Evolutionary conservation across 2,888 invertebrate genomes (phyloP), one percentile per base, ranked within the genome.

Genomic region (Drosophila niveifrons): DNA sequence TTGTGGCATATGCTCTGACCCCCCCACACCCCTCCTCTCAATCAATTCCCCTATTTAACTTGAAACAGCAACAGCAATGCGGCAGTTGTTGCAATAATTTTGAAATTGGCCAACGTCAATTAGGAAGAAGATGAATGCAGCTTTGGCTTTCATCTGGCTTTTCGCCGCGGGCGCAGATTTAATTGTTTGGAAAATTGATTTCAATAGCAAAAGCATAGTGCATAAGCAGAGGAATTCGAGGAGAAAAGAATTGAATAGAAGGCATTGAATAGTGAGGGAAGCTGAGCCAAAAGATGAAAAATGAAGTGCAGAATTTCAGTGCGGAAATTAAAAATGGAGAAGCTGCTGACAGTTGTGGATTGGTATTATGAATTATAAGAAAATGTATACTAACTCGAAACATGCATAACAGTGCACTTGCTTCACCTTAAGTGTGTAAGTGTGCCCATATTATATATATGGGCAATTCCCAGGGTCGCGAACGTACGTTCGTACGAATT

Each of bases 151-250:
- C 17, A 47, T 23, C 23, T 23, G 17, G 8, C 43, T 28, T 6
- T 23, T 31, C n/a, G 72, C 61, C 53, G 36, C 52, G 34, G 28
- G 28, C 34, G 28, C 53, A 41, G 31, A 78, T 72, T 78, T 74
- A 84, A 84, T 88, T 83, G 80, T 73, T 80, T 82, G 86, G 77
- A 82, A 83, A 83, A 83, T 86, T 80, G 57, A 88, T 79, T 77
- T 17, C 50, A 17, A 46, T 41, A 41, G 39, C 23, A 11, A 11
- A 11, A 17, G 36, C 34, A 23, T 23, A 23, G 11, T n/a, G n/a
- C 36, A 11, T 34, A 34, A 29, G 1, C 15, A 9, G 10, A 31
- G 9, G 9, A 11, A 36, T 13, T 7, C 11, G 4, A 43, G 3
- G 8, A 11, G 13, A 6, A 47, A 6, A 28, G 13, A n/a, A 8